Evolutionary conservation across 1,140 invertebrate species (phyloP).

Genomic region (Aphelenchoides fujianensis): DNA sequence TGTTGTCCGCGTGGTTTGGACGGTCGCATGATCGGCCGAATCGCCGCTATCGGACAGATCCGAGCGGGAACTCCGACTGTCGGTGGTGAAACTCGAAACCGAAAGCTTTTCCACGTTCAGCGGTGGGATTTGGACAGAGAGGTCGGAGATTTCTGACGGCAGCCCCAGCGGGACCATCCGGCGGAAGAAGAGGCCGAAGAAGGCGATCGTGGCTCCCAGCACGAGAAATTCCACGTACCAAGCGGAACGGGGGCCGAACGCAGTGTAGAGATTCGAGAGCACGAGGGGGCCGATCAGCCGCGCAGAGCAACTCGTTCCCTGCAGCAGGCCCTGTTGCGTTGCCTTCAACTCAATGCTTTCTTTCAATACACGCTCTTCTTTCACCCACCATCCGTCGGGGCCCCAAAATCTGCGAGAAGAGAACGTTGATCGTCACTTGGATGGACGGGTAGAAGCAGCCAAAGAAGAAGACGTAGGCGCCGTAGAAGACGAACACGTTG

Average conservation of each 20-base stretch:
- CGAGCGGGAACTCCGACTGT: background rate
- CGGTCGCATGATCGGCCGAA: background rate
- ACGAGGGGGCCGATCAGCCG: conserved; percentile 16
- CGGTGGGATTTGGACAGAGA: background rate
- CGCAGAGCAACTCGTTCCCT: conserved; percentile 28
- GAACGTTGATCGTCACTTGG: conserved; percentile 36
- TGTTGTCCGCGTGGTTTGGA: background rate
- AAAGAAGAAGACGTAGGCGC: conserved; percentile 29
- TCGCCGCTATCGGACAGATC: background rate
- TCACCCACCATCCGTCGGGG: conserved; percentile 31
- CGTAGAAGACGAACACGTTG: conserved; percentile 24
- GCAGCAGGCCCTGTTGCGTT: conserved; percentile 37
- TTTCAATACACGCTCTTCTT: background rate
- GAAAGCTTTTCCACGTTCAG: background rate
- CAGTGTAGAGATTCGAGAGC: background rate
- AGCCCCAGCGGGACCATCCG: background rate
- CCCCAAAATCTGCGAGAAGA: conserved; percentile 34
- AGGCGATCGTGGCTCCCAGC: background rate
- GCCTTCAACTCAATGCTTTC: conserved; percentile 26
- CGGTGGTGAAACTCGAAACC: background rate
- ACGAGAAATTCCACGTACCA: background rate
- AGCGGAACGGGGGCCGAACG: background rate
- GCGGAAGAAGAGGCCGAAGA: background rate
- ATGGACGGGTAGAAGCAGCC: conserved; percentile 29
- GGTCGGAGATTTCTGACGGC: background rate